Conservation (phyloP, 2,797 vertebrate species). For the Malurus leucopterus region DNA sequence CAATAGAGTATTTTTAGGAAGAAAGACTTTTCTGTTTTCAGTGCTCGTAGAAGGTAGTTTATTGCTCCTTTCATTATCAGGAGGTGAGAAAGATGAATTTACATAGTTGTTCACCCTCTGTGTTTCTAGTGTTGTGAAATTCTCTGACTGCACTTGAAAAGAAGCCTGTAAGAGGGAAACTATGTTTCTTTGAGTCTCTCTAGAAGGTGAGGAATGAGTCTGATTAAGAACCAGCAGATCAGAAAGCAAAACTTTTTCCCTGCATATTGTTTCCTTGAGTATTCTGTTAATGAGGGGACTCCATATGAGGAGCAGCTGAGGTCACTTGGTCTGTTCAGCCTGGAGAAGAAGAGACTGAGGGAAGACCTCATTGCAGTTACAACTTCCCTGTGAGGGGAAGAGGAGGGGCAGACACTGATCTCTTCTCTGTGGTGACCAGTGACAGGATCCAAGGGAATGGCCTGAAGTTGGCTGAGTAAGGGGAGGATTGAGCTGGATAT, state of each 20-base stretch:
- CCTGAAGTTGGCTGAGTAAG: background rate
- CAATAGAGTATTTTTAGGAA: background rate
- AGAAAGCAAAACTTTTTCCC: background rate
- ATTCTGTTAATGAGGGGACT: background rate
- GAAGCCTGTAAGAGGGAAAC: background rate
- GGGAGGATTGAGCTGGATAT: background rate
- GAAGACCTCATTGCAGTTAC: background rate
- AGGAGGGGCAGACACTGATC: background rate
- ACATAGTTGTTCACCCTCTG: background rate
- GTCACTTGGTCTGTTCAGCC: background rate
- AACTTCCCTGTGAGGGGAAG: accelerated
- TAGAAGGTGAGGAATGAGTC: background rate
- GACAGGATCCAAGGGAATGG: background rate
- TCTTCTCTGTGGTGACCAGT: accelerated
- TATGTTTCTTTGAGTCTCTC: background rate
- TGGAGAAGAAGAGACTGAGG: background rate
- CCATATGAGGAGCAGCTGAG: background rate
- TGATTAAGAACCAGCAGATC: background rate
- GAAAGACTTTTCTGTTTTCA: background rate
- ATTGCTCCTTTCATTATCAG: background rate
- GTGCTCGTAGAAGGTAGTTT: background rate
- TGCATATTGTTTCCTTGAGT: background rate
- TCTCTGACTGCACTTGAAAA: background rate
- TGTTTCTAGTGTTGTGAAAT: background rate
- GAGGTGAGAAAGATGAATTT: background rate